Evolutionary conservation across 2,797 vertebrate genomes (phyloP).

Genomic region (Lithobates pipiens): DNA sequence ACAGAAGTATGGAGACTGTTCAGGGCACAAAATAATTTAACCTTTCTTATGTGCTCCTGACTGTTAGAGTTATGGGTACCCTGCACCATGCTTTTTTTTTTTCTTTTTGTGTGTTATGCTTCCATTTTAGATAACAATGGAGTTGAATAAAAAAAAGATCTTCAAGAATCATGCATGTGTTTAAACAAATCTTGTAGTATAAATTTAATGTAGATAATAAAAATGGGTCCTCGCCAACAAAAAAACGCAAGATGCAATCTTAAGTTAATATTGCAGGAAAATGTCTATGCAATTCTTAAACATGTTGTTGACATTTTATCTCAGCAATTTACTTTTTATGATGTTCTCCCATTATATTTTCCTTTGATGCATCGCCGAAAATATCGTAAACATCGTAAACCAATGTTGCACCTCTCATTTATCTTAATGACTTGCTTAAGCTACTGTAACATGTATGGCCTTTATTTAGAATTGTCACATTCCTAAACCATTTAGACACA

Average conservation of each 20-base stretch:
- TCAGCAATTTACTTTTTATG: slow-evolving; percentile 22
- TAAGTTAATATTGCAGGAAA: neutral
- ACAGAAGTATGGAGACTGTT: too few relatives aligned
- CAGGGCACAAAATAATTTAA: too few relatives aligned
- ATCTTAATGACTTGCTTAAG: slow-evolving; percentile 39
- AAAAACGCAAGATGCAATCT: neutral
- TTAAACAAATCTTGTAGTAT: too few relatives aligned
- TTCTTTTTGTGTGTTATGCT: too few relatives aligned
- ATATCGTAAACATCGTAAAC: slow-evolving; percentile 38
- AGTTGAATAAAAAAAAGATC: too few relatives aligned
- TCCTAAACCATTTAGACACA: neutral
- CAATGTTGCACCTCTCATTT: slow-evolving; percentile 26
- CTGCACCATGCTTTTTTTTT: too few relatives aligned
- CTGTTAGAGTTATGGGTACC: too few relatives aligned
- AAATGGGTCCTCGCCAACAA: neutral
- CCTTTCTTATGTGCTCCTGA: too few relatives aligned
- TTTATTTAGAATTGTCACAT: slow-evolving; percentile 30
- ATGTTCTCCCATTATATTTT: neutral
- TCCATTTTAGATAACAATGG: too few relatives aligned
- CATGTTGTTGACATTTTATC: slow-evolving; percentile 38
- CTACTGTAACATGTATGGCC: slow-evolving; percentile 30
- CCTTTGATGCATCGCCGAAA: neutral
- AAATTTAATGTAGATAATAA: neutral
- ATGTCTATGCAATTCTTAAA: neutral
- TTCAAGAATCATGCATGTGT: too few relatives aligned